Base-by-base conservation (phyloP, 2,888 invertebrate genomes). In the Mongoloraphidia duomilia region DNA sequence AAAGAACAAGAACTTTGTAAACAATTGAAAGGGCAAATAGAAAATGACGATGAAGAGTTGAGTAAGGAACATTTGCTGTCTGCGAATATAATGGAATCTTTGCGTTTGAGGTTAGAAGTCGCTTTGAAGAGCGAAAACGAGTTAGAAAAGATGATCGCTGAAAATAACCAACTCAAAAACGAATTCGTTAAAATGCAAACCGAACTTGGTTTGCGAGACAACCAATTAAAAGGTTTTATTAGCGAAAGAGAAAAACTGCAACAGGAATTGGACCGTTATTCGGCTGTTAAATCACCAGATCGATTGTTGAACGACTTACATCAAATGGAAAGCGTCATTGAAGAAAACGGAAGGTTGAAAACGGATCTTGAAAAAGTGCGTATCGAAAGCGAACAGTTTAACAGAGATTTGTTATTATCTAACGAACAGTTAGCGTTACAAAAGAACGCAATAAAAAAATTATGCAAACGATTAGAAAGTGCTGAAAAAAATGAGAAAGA, bases 61-160 rank as follows among this genome's bases (percentile, higher is more conserved):
- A 72, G 74, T 46, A 62, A 67, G 8, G 65, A 71, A 39, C 74
- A 80, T 67, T 72, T 75, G 33, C 80, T 82, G 62, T 82, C 82
- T 63, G 75, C 79, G 1, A 72, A 75, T 56, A 75, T 82, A 62
- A 79, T 83, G 53, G 73, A 78, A 58, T 77, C 80, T 49, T 69
- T 83, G 57, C 73, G 80, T 55, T 72, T 76, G 51, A 74, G 79
- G 0, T 63, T 87, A 6, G 80, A 84, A 55, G 72, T 73, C 1
- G 76, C 79, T 0, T 67, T 84, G 61, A 74, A 77, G 41, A 74
- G 75, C 1, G 82, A 84, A 58, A 70, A 75, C 38, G 76, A 80
- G 55, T 64, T 82, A 36, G 78, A 80, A 55, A 74, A 75, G 45
- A 64, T 76, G 8, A 65, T 83, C 40, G 74, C 76, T 41, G 64